These are phyloP conservation scores for Dryocosmus kuriphilus DNA, from an alignment of 2,888 invertebrate species.

Conservation along the genomic window DNA sequence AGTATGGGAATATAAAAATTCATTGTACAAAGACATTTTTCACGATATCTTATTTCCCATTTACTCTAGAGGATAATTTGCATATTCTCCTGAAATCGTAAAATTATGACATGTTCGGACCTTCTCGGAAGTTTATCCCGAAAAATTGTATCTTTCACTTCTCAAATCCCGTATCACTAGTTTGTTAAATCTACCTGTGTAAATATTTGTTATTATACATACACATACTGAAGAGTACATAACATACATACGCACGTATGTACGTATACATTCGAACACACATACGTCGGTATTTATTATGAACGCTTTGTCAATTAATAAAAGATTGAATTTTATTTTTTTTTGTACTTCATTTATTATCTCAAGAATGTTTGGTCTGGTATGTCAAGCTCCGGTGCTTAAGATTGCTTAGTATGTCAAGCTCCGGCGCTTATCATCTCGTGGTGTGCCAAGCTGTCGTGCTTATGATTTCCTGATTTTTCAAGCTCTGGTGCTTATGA, in stretches of 20 bases:
- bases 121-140: constrained; percentile 12
- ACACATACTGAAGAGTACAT: constrained; percentile 54
- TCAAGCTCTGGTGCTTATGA: no score
- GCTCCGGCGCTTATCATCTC: no score
- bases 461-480: no score
- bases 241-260: constrained; percentile 59
- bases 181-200: constrained; percentile 76
- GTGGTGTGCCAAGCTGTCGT: no score
- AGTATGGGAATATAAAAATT: neutral
- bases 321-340: constrained; percentile 74
- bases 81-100: neutral
- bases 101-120: neutral
- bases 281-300: constrained; percentile 75
- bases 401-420: no score
- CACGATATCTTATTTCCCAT: constrained; percentile 3
- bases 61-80: neutral
- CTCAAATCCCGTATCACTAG: constrained; percentile 71
- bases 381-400: no score
- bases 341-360: constrained; percentile 41
- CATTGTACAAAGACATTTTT: constrained; percentile 17
- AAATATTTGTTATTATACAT: constrained; percentile 75
- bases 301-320: constrained; percentile 78
- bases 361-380: no score
- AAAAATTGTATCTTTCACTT: constrained; percentile 55
- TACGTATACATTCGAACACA: constrained; percentile 55